Conservation (phyloP, 2,797 vertebrate genomes). For the Cossypha niveicapilla region DNA sequence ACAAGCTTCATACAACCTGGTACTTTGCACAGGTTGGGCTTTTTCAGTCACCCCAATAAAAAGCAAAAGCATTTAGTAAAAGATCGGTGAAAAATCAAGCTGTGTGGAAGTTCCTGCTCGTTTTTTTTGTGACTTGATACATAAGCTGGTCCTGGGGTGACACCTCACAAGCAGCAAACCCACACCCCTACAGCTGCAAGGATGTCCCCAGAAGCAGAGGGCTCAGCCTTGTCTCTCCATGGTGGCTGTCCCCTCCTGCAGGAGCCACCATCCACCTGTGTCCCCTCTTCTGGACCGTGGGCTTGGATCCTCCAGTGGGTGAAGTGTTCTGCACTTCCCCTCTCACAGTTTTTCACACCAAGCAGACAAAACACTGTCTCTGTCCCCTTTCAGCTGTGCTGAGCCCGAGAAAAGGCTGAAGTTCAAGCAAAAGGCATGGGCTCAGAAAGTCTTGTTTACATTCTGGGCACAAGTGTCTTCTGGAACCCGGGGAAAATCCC, state of each 20-base stretch:
- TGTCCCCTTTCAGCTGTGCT: background rate
- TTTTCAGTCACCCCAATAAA: background rate
- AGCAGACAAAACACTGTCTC: background rate
- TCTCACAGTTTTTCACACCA: background rate
- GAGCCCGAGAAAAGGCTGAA: background rate
- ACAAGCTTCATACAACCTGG: background rate
- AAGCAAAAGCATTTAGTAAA: background rate
- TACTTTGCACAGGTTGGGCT: background rate
- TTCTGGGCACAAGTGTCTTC: background rate
- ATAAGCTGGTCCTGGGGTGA: background rate
- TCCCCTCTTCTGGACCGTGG: rapidly evolving
- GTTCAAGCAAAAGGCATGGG: background rate
- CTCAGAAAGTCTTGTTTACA: background rate
- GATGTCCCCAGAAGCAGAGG: background rate
- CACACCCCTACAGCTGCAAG: background rate
- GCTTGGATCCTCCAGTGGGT: background rate
- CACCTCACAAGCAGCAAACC: background rate
- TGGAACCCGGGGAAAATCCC: background rate
- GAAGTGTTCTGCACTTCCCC: background rate
- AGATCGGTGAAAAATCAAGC: background rate
- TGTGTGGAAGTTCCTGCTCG: background rate
- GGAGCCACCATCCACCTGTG: rapidly evolving
- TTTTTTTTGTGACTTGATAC: background rate
- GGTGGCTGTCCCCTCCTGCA: background rate
- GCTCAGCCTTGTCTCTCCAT: background rate